These are phyloP conservation scores for Montipora capitata DNA, from an alignment of 92 coral and sea anemone species.

Conservation along the genomic window DNA sequence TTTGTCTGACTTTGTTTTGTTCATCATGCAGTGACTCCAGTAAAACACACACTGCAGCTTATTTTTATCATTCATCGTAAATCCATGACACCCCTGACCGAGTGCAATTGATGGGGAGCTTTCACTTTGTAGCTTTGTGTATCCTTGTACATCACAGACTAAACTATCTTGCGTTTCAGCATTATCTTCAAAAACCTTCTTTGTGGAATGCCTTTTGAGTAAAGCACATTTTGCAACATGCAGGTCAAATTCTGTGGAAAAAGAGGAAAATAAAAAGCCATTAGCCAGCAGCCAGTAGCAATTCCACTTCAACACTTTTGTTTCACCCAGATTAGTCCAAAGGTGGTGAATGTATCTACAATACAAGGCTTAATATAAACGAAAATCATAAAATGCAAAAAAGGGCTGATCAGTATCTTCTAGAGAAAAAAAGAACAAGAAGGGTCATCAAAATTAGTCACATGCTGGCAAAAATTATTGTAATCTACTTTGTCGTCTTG, in stretches of 20 bases:
- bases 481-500: no score
- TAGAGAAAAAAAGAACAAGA: no score
- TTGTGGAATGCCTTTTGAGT: background rate
- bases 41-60: background rate
- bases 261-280: no score
- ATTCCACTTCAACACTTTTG: background rate
- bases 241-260: background rate
- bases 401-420: no score
- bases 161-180: conserved; percentile 1
- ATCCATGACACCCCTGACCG: background rate
- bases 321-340: no score
- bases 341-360: no score
- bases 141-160: background rate
- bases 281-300: no score
- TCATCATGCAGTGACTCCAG: background rate
- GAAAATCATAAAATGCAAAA: no score
- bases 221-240: conserved; percentile 13
- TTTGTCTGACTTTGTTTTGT: background rate
- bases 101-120: background rate
- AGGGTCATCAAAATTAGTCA: no score
- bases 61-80: background rate
- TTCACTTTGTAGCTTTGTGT: background rate
- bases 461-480: no score
- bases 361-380: no score
- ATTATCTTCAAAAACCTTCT: background rate